Base-by-base conservation (phyloP, 2,888 invertebrate species). In the Synergus umbraculus region DNA sequence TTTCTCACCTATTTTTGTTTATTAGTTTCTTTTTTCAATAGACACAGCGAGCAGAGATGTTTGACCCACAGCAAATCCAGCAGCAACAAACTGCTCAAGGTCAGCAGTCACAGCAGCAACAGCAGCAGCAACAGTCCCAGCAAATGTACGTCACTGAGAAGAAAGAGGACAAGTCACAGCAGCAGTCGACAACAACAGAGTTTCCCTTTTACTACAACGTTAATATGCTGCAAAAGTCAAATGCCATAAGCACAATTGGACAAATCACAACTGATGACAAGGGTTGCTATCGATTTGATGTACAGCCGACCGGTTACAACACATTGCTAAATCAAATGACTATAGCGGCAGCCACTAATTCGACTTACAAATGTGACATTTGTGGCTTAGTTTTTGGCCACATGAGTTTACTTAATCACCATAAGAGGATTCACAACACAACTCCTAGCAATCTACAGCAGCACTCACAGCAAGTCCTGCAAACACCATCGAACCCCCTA, bases 301-400 rank as follows among this genome's bases (percentile, higher is more conserved):
- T 93, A n/a, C 92, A 92, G 83, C 92, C 92, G 65, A 91, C 92
- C 76, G 96, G 96, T 89, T 97, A 97, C 90, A 97, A 97, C 93
- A 96, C 97, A 4, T 93, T 97, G 85, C 95, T 96, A 76, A 97
- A 97, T 92, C 97, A 97, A 92, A 97, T 97, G 96, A 96, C 96
- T 87, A 94, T 97, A 81, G 95, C 96, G 9, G 92, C 93, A 78
- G 92, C 92, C 2, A 92, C 96, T 18, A 97, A 96, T 89, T 96
- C 97, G 43, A 96, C 96, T 86, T 97, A 97, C 91, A 97, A 97
- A 92, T 97, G 97, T 92, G 97, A 97, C 92, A 96, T 97, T 10
- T 97, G 97, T 89, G 97, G 97, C 66, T 93, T 97, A 82, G 97
- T 97, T 94, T 97, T 97, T 91, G 96, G 96, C 0, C 97, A 97